Evolutionary conservation across 2,888 invertebrate species (phyloP).

Genomic region (Lepidocyrtoides sp.): DNA sequence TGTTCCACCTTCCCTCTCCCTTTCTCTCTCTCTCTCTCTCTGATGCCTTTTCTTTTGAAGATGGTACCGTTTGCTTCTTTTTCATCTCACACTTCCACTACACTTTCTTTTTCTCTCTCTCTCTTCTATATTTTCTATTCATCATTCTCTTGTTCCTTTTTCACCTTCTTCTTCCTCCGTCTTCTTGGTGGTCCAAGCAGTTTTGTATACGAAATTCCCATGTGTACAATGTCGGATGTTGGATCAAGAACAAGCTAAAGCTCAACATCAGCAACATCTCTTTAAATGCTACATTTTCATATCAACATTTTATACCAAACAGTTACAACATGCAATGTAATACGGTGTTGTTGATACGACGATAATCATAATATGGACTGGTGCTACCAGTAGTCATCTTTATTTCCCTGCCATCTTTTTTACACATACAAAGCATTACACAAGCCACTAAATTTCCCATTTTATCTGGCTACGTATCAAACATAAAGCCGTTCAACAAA

Average conservation of each 20-base stretch:
- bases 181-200: constrained; percentile 68
- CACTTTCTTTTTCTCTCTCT: constrained; percentile 9
- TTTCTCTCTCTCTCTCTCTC: too few species aligned
- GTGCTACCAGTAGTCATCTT: not conserved
- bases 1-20: constrained; percentile 27
- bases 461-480: not conserved
- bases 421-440: constrained; percentile 22
- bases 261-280: not conserved
- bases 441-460: constrained; percentile 39
- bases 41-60: constrained; percentile 33
- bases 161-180: not conserved
- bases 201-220: constrained; percentile 54
- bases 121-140: constrained; percentile 64
- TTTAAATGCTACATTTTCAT: not conserved
- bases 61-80: constrained; percentile 38
- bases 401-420: not conserved
- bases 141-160: constrained; percentile 29
- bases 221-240: constrained; percentile 67
- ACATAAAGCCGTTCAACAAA: not conserved
- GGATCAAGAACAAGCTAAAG: constrained; percentile 19
- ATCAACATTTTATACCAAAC: not conserved
- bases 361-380: not conserved
- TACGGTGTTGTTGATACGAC: not conserved
- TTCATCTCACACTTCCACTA: constrained; percentile 46
- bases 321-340: too few species aligned